Percentiles rank a stretch among this genome's conserved stretches.
phyloP scores from a whole-genome alignment of 2,797 vertebrate species.

The Danio albolineatus region DNA sequence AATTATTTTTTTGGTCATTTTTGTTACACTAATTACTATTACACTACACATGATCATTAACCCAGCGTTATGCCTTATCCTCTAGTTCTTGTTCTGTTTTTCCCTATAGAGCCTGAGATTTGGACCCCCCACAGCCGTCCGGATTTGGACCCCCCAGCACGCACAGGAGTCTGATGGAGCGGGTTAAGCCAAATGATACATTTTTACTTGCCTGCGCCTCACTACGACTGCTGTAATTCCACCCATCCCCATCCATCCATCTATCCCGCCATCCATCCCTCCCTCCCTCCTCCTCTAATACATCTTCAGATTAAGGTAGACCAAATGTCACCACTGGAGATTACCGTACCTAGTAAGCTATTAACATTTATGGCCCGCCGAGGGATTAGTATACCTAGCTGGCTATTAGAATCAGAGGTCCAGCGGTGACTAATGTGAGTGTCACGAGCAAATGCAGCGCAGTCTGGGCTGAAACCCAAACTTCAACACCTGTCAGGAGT shows the following conservation, averaged over 20 bases:
- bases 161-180: constrained; percentile 83
- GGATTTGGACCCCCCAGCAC: constrained; percentile 86
- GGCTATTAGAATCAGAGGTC: constrained; percentile 82
- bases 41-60: no score
- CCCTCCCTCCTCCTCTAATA: constrained; percentile 78
- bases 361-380: constrained; percentile 81
- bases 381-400: constrained; percentile 91
- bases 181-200: constrained; percentile 93
- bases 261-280: no score
- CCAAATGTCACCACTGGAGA: constrained; percentile 93
- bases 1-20: no score
- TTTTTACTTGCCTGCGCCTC: constrained; percentile 85
- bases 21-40: no score
- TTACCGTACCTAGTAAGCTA: constrained; percentile 91
- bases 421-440: constrained; percentile 74
- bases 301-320: constrained; percentile 93
- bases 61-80: constrained; percentile 20
- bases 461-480: constrained; percentile 85
- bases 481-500: constrained; percentile 85
- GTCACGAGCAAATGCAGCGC: constrained; percentile 47
- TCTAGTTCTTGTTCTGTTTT: constrained; percentile 15
- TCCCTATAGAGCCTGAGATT: constrained; percentile 21
- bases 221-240: constrained; percentile 90
- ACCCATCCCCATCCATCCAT: constrained; percentile 31
- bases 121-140: constrained; percentile 79